Conservation (phyloP, 2,113 vertebrate genomes). For the Eulemur rufifrons region DNA sequence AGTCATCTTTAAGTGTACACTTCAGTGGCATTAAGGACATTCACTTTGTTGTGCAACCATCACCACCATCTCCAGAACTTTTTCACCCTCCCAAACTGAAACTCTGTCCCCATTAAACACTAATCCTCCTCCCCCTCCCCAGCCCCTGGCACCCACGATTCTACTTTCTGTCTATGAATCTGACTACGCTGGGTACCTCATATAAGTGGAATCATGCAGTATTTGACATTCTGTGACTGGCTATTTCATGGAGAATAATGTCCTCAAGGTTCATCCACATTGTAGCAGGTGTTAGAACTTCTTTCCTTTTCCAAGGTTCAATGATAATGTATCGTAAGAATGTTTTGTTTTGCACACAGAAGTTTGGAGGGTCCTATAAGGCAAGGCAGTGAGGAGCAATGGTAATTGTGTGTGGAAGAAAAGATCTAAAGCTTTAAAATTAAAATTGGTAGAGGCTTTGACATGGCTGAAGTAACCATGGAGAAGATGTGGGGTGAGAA, state of each 20-base stretch:
- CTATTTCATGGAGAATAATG: not conserved
- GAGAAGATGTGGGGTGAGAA: not conserved
- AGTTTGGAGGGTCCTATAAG: not conserved
- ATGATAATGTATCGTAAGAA: not conserved
- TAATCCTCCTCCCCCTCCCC: not conserved
- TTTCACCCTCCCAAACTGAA: not conserved
- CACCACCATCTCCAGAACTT: not conserved
- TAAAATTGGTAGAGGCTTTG: not conserved
- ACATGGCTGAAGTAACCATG: not conserved
- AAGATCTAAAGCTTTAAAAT: not conserved
- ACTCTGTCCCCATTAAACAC: not conserved
- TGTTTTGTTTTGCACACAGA: not conserved
- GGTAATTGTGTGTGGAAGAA: not conserved
- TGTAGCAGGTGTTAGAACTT: not conserved
- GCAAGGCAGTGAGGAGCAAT: not conserved
- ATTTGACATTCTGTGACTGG: not conserved
- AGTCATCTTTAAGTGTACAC: not conserved
- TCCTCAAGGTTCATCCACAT: no score
- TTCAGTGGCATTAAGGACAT: not conserved
- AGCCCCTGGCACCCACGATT: not conserved
- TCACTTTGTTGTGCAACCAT: fast-evolving
- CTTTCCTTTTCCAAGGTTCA: not conserved
- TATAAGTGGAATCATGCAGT: no score
- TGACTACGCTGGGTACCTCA: not conserved
- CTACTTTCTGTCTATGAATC: not conserved